phyloP scores from a whole-genome alignment of 2,797 vertebrate species.

The Chelmon rostratus region DNA sequence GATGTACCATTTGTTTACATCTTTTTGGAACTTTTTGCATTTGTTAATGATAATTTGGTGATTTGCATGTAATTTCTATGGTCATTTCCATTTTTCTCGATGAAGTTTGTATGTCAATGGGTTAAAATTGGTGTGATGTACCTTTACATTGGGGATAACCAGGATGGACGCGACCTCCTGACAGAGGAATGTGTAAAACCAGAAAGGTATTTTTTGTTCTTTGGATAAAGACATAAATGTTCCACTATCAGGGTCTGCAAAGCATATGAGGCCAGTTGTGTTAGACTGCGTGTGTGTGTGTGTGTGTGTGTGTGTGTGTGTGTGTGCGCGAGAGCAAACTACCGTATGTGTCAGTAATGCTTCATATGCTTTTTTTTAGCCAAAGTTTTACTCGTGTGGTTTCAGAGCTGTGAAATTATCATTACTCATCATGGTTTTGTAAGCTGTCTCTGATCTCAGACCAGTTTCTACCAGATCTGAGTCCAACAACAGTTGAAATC shows the following conservation, averaged over 20 bases:
- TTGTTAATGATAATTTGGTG: conserved; percentile 4
- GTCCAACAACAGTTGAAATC: conserved; percentile 52
- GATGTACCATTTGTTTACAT: conserved; percentile 45
- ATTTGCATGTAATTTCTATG: background rate
- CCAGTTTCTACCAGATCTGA: conserved; percentile 65
- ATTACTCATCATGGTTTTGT: conserved; percentile 46
- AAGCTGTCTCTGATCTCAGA: conserved; percentile 66
- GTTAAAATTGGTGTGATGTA: conserved; percentile 21
- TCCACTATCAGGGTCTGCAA: conserved; percentile 75
- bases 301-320: conserved; percentile 7
- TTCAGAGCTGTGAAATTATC: conserved; percentile 63
- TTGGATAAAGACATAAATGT: conserved; percentile 58
- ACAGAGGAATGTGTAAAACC: conserved; percentile 55
- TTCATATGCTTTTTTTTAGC: conserved; percentile 65
- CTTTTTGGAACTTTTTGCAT: conserved; percentile 26
- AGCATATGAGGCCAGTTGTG: conserved; percentile 67
- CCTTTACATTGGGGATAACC: conserved; percentile 24
- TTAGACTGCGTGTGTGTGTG: conserved; percentile 39
- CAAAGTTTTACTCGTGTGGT: conserved; percentile 65
- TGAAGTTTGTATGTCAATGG: conserved; percentile 14
- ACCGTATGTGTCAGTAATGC: conserved; percentile 35
- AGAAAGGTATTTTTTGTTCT: conserved; percentile 9
- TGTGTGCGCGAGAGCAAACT: conserved; percentile 8
- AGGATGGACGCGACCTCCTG: conserved; percentile 46
- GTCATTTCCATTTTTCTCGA: conserved; percentile 7